These are phyloP conservation scores for Chymomyza fuscimana DNA, from an alignment of 2,888 invertebrate species.

Conservation along the genomic window DNA sequence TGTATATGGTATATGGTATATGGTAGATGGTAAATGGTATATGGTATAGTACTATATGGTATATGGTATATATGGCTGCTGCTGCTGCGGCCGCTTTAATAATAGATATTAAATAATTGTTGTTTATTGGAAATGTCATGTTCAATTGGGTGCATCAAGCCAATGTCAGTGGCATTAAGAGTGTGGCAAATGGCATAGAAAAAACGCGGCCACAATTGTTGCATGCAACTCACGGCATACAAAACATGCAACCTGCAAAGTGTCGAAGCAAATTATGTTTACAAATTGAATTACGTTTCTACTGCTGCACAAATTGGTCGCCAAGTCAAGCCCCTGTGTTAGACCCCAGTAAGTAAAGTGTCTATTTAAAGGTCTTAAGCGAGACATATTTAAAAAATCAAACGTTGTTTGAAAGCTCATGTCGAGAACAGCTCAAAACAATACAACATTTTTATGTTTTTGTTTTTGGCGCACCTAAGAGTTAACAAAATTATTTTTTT, in stretches of 20 bases:
- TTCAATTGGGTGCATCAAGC: conserved; percentile 54
- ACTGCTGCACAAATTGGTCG: background rate
- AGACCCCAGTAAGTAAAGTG: background rate
- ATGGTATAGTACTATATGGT: background rate
- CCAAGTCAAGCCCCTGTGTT: no score
- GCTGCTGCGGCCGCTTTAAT: background rate
- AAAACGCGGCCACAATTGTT: conserved; percentile 6
- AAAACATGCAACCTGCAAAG: conserved; percentile 44
- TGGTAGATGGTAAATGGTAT: no score
- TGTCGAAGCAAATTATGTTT: conserved; percentile 55
- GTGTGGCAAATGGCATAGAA: conserved; percentile 46
- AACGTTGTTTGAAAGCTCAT: no score
- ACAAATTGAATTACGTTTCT: conserved; percentile 51
- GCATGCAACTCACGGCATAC: background rate
- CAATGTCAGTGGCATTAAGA: conserved; percentile 45
- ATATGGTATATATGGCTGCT: background rate
- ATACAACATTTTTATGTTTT: no score
- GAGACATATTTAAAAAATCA: no score
- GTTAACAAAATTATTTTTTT: no score
- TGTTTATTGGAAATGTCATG: conserved; percentile 71
- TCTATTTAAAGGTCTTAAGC: background rate
- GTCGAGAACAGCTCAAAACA: no score
- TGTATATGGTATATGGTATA: background rate
- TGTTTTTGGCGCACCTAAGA: no score
- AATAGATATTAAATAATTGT: conserved; percentile 60